These are phyloP conservation scores for Takifugu rubripes DNA, from an alignment of 2,797 vertebrate species.

Conservation along the genomic window DNA sequence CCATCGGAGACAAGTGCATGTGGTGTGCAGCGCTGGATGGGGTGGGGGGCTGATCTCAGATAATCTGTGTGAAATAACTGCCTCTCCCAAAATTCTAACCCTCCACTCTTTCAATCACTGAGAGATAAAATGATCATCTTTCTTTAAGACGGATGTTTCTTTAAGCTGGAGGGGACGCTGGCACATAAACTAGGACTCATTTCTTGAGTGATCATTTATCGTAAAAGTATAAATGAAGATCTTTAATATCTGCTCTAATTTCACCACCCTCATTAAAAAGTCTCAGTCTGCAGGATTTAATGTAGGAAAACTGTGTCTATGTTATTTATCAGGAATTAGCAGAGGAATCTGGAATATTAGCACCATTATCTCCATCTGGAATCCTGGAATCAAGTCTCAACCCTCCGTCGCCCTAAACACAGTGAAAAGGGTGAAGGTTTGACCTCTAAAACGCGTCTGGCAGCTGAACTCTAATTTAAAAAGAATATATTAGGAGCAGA, in stretches of 20 bases:
- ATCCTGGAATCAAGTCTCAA: background rate
- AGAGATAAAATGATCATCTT: constrained; percentile 58
- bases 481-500: constrained; percentile 26
- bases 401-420: background rate
- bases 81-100: constrained; percentile 45
- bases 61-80: constrained; percentile 40
- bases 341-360: background rate
- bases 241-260: constrained; percentile 28
- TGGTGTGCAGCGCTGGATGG: background rate
- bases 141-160: constrained; percentile 15
- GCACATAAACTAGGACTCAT: constrained; percentile 55
- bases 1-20: too few relatives aligned
- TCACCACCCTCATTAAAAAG: constrained; percentile 33
- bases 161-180: constrained; percentile 33
- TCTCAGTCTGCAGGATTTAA: background rate
- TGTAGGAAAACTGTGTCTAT: constrained; percentile 1
- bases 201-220: too few relatives aligned
- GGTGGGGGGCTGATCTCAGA: constrained; percentile 25
- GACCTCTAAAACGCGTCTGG: constrained; percentile 28
- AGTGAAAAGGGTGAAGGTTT: constrained; percentile 10
- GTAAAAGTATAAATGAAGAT: constrained; percentile 7
- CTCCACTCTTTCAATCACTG: constrained; percentile 29
- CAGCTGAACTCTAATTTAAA: constrained; percentile 36
- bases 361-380: too few relatives aligned
- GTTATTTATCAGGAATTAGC: background rate